Evolutionary conservation across 2,113 vertebrate genomes (phyloP).

Genomic region (Amazona vittata): DNA sequence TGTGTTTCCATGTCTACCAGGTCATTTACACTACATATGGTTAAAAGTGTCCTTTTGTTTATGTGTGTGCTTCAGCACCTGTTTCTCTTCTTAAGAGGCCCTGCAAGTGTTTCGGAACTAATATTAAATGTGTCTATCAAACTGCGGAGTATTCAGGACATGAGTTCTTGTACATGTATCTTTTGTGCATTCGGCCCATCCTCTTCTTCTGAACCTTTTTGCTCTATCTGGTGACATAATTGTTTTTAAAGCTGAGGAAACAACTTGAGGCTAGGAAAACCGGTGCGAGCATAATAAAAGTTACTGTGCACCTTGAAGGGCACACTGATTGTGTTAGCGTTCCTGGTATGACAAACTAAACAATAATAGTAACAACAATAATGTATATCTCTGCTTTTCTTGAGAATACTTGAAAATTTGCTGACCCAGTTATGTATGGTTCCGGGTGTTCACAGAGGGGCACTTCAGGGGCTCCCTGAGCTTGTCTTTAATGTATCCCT

Average conservation of each 20-base stretch:
- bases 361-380: background rate
- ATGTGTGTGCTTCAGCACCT: background rate
- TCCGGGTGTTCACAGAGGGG: background rate
- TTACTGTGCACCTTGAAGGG: background rate
- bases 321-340: background rate
- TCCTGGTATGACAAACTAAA: background rate
- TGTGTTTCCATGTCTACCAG: background rate
- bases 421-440: background rate
- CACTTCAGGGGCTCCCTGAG: background rate
- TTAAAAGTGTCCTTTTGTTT: background rate
- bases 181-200: background rate
- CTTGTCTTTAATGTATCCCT: background rate
- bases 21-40: background rate
- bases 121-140: background rate
- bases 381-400: background rate
- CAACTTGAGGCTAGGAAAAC: background rate
- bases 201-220: background rate
- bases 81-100: background rate
- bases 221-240: background rate
- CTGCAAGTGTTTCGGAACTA: background rate
- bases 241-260: conserved; percentile 13
- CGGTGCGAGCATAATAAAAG: background rate
- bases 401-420: background rate
- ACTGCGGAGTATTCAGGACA: background rate
- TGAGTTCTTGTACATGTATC: background rate